Conservation (phyloP, 2,888 invertebrate species). For the Chalcis sispes region DNA sequence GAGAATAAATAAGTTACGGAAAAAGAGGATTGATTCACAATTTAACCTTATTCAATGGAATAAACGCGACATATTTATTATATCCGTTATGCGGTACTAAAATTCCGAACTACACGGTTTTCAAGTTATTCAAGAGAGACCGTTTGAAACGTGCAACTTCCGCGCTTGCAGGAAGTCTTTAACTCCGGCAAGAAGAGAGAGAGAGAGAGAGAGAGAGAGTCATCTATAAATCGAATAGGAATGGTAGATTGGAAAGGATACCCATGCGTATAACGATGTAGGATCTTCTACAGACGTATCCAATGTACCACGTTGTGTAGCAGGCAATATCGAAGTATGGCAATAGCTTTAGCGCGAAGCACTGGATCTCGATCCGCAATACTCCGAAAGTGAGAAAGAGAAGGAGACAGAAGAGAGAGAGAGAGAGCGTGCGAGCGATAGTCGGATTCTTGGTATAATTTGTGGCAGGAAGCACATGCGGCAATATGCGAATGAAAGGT, state of each 20-base stretch:
- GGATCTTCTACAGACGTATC: too few relatives aligned
- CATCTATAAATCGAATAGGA: neutral
- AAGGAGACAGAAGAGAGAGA: too few relatives aligned
- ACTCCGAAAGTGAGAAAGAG: too few relatives aligned
- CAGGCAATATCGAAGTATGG: slow-evolving; percentile 19
- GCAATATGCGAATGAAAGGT: slow-evolving; percentile 30
- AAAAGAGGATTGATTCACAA: too few relatives aligned
- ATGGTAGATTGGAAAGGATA: neutral
- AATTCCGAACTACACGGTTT: neutral
- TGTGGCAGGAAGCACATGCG: slow-evolving; percentile 17
- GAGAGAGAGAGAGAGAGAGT: too few relatives aligned
- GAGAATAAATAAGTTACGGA: too few relatives aligned
- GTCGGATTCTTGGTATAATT: slow-evolving; percentile 4
- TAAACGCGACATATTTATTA: too few relatives aligned
- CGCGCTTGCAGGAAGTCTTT: slow-evolving; percentile 14
- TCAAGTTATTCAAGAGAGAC: neutral
- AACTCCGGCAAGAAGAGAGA: slow-evolving; percentile 26
- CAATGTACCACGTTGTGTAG: too few relatives aligned
- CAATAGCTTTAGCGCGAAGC: slow-evolving; percentile 9
- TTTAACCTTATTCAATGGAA: too few relatives aligned
- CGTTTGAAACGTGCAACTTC: neutral
- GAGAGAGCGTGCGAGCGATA: neutral
- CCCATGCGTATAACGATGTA: neutral
- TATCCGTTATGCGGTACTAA: too few relatives aligned
- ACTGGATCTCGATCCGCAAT: slow-evolving; percentile 28